Evolutionary conservation across 2,113 vertebrate genomes (phyloP).

Genomic region (Tyrannus savana): DNA sequence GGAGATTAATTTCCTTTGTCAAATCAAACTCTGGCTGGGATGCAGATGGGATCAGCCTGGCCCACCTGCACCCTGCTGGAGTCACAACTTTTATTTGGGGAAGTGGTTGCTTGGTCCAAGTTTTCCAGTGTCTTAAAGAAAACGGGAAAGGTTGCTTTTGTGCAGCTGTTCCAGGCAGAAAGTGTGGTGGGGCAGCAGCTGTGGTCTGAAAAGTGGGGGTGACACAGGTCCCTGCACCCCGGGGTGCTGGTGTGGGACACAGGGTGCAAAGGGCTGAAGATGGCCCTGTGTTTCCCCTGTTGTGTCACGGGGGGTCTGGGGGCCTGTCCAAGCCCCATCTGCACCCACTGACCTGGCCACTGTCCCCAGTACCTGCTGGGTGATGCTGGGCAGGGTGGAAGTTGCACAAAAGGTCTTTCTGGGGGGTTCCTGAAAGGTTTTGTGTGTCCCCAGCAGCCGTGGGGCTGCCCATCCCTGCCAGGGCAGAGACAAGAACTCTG

Average conservation of each 20-base stretch:
- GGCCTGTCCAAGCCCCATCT: accelerated
- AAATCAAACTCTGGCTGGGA: not conserved
- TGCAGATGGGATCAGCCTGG: not conserved
- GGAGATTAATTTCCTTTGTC: not conserved
- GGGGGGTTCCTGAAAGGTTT: not conserved
- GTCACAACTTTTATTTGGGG: not conserved
- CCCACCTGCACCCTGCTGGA: not conserved
- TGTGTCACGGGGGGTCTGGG: not conserved
- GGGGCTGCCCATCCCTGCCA: not conserved
- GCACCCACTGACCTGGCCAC: not conserved
- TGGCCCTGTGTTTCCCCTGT: accelerated
- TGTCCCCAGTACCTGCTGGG: accelerated
- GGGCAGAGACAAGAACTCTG: not conserved
- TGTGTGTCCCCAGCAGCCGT: accelerated
- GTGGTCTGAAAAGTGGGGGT: not conserved
- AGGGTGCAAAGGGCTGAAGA: not conserved
- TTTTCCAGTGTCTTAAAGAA: not conserved
- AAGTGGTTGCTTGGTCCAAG: not conserved
- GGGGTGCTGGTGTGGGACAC: not conserved
- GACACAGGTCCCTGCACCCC: not conserved
- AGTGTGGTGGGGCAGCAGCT: not conserved
- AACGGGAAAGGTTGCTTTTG: not conserved
- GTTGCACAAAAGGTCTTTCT: not conserved
- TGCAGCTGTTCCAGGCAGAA: not conserved
- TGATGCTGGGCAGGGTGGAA: not conserved